Evolutionary conservation across 2,888 invertebrate genomes (phyloP).

Genomic region (Idaea dimidiata): DNA sequence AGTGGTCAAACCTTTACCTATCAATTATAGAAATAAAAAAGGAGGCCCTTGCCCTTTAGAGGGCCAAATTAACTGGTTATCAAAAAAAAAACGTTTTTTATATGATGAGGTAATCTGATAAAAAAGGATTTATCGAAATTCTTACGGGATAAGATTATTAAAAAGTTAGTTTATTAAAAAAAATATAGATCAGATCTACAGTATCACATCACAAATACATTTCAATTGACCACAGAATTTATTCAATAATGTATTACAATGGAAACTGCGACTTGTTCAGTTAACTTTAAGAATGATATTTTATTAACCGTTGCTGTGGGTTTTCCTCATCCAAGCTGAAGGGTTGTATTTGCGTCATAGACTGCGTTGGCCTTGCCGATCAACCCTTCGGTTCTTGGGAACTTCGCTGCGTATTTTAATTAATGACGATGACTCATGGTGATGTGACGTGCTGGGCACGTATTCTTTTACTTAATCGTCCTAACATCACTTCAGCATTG

Average conservation of each 20-base stretch:
- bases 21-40: no score
- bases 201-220: constrained; percentile 31
- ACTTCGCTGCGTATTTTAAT: constrained; percentile 22
- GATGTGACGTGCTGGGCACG: no score
- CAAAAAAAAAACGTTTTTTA: no score
- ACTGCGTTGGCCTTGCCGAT: constrained; percentile 21
- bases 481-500: no score
- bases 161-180: no score
- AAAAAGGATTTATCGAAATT: no score
- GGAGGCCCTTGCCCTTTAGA: no score
- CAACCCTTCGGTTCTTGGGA: constrained; percentile 48
- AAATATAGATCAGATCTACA: constrained; percentile 20
- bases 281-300: constrained; percentile 33
- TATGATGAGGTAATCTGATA: no score
- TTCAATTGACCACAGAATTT: constrained; percentile 47
- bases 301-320: constrained; percentile 31
- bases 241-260: constrained; percentile 30
- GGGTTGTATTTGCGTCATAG: constrained; percentile 58
- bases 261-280: constrained; percentile 32
- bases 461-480: no score
- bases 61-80: no score
- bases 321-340: constrained; percentile 56
- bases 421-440: constrained; percentile 24
- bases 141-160: no score
- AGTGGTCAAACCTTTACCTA: no score